Conservation (phyloP, 2,797 vertebrate genomes). For the Chromobotia macracanthus region DNA sequence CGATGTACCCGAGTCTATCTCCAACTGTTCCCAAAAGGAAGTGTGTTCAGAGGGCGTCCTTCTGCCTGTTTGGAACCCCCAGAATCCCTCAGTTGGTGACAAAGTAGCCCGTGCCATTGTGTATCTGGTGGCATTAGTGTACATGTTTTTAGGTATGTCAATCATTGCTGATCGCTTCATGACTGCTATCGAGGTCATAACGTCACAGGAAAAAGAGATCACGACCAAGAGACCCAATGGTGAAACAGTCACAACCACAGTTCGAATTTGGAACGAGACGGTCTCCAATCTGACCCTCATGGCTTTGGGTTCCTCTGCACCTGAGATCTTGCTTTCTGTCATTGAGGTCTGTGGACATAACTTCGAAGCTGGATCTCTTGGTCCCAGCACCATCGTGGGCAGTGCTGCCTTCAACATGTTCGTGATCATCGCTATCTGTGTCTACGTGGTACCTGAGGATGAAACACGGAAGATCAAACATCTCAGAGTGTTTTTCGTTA, state of each 20-base stretch:
- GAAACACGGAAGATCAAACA: slow-evolving; percentile 84
- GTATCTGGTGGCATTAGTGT: slow-evolving; percentile 84
- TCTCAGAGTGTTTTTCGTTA: slow-evolving; percentile 85
- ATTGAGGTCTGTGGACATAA: slow-evolving; percentile 85
- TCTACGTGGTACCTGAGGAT: slow-evolving; percentile 83
- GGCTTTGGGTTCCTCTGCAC: slow-evolving; percentile 85
- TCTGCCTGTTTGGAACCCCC: slow-evolving; percentile 84
- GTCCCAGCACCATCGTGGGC: slow-evolving; percentile 85
- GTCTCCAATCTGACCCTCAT: slow-evolving; percentile 86
- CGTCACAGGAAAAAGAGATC: slow-evolving; percentile 85
- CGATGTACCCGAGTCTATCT: slow-evolving; percentile 35
- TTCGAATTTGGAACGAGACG: slow-evolving; percentile 86
- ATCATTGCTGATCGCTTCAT: slow-evolving; percentile 88
- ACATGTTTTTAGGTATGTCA: slow-evolving; percentile 89
- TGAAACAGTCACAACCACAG: slow-evolving; percentile 82
- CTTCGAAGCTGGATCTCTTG: slow-evolving; percentile 80
- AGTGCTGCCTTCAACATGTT: slow-evolving; percentile 89
- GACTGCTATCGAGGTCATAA: slow-evolving; percentile 88
- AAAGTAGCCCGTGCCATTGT: slow-evolving; percentile 86
- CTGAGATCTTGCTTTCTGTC: slow-evolving; percentile 84
- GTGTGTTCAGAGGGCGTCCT: slow-evolving; percentile 80
- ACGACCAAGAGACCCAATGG: slow-evolving; percentile 82
- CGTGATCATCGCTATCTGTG: slow-evolving; percentile 83
- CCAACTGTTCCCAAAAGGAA: slow-evolving; percentile 73
- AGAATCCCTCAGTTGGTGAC: slow-evolving; percentile 84